Evolutionary conservation across 2,113 vertebrate species (phyloP).

Genomic region (Embiotoca jacksoni): DNA sequence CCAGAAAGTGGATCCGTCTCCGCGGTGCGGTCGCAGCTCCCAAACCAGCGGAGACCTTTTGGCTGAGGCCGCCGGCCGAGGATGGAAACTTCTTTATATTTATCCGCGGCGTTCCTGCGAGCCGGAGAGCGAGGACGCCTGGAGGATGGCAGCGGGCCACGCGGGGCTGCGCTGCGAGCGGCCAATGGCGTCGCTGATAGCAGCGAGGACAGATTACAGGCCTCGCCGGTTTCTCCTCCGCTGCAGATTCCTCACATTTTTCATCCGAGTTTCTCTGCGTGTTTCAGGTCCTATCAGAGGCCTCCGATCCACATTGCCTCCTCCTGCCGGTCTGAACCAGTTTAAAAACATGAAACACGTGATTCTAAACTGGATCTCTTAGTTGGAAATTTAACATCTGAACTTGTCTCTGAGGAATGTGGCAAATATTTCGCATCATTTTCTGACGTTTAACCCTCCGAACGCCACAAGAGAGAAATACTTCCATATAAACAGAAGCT

Average conservation of each 20-base stretch:
- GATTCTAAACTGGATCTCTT: too few species aligned
- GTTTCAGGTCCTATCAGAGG: not conserved
- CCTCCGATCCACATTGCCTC: too few species aligned
- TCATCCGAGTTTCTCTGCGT: constrained; percentile 2
- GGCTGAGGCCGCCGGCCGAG: constrained; percentile 68
- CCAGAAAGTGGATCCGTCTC: constrained; percentile 84
- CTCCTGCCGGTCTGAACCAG: too few species aligned
- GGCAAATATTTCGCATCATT: too few species aligned
- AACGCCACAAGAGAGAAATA: too few species aligned
- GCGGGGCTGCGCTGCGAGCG: constrained; percentile 41
- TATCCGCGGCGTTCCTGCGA: constrained; percentile 26
- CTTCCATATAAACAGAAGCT: too few species aligned
- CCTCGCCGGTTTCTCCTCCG: constrained; percentile 2
- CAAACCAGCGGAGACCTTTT: constrained; percentile 79
- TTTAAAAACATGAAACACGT: too few species aligned
- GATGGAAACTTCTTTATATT: constrained; percentile 82
- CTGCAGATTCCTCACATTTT: constrained; percentile 61
- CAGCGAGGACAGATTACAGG: constrained; percentile 27
- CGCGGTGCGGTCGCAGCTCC: constrained; percentile 80
- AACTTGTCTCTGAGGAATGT: too few species aligned
- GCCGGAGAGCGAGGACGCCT: constrained; percentile 12
- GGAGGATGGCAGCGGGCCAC: constrained; percentile 48
- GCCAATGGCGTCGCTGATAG: constrained; percentile 29
- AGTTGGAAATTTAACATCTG: too few species aligned
- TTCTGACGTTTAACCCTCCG: too few species aligned